These are phyloP conservation scores for Melanostoma mellinum DNA, from an alignment of 2,888 invertebrate genomes.

Conservation along the genomic window DNA sequence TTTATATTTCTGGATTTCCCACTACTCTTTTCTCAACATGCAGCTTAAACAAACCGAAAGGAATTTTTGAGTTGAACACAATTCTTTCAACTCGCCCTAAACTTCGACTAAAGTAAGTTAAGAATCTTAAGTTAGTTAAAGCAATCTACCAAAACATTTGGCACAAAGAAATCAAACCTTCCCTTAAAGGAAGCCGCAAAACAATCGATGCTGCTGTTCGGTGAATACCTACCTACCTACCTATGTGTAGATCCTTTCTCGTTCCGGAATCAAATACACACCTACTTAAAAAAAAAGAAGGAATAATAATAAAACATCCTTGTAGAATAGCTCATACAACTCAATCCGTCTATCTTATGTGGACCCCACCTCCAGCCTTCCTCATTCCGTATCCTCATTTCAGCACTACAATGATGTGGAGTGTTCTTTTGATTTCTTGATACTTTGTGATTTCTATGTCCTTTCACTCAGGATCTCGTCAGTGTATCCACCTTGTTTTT, in stretches of 20 bases:
- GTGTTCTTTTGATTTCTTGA: conserved; percentile 72
- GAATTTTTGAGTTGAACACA: no score
- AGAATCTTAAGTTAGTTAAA: no score
- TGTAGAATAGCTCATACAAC: not conserved
- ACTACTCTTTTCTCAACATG: no score
- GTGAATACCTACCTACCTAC: not conserved
- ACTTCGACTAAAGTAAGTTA: no score
- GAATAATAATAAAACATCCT: conserved; percentile 8
- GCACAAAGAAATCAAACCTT: no score
- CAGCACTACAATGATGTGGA: conserved; percentile 54
- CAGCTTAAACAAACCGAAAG: no score
- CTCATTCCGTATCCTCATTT: conserved; percentile 29
- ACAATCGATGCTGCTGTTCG: conserved; percentile 14
- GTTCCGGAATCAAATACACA: conserved; percentile 18
- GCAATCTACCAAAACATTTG: no score
- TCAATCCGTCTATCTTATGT: conserved; percentile 36
- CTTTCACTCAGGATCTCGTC: conserved; percentile 62
- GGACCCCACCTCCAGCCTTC: conserved; percentile 5
- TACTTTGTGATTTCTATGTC: conserved; percentile 68
- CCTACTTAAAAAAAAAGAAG: not conserved
- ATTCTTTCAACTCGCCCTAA: no score
- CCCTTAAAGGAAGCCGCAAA: not conserved
- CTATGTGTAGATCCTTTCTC: conserved; percentile 17
- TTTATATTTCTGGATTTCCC: no score
- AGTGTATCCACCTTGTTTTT: conserved; percentile 67